Evolutionary conservation across 2,113 vertebrate species (phyloP).

Genomic region (Psammodynastes pulverulentus): DNA sequence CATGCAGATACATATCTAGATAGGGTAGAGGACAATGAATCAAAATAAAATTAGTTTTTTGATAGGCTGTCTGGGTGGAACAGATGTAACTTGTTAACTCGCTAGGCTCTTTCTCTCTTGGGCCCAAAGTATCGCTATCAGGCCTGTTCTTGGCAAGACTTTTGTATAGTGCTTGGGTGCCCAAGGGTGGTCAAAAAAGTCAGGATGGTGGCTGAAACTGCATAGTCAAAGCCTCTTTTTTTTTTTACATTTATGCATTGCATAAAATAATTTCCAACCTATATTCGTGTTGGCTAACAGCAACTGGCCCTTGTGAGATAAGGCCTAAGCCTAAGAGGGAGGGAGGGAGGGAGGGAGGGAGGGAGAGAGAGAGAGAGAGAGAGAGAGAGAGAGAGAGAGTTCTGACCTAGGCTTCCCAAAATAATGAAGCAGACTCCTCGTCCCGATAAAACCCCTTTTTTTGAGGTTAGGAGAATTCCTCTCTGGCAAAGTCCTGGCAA

Average conservation of each 20-base stretch:
- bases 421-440: too few relatives aligned
- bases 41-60: slow-evolving; percentile 54
- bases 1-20: slow-evolving; percentile 42
- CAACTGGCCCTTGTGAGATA: not conserved
- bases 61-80: slow-evolving; percentile 54
- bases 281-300: not conserved
- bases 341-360: too few relatives aligned
- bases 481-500: too few relatives aligned
- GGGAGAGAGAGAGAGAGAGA: too few relatives aligned
- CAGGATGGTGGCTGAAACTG: not conserved
- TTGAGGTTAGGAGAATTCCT: too few relatives aligned
- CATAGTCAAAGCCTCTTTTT: not conserved
- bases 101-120: slow-evolving; percentile 38
- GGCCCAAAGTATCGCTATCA: not conserved
- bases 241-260: not conserved
- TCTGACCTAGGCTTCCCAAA: too few relatives aligned
- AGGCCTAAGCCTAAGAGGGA: too few relatives aligned
- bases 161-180: not conserved
- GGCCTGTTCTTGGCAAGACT: not conserved
- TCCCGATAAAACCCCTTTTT: too few relatives aligned
- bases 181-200: not conserved
- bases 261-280: not conserved
- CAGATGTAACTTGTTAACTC: slow-evolving; percentile 60
- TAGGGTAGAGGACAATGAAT: slow-evolving; percentile 16
- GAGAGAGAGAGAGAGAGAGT: too few relatives aligned